A percentile compares a stretch with the other conserved stretches of the same genome.
phyloP scores from a whole-genome alignment of 2,113 vertebrate species.

The Podarcis muralis region DNA sequence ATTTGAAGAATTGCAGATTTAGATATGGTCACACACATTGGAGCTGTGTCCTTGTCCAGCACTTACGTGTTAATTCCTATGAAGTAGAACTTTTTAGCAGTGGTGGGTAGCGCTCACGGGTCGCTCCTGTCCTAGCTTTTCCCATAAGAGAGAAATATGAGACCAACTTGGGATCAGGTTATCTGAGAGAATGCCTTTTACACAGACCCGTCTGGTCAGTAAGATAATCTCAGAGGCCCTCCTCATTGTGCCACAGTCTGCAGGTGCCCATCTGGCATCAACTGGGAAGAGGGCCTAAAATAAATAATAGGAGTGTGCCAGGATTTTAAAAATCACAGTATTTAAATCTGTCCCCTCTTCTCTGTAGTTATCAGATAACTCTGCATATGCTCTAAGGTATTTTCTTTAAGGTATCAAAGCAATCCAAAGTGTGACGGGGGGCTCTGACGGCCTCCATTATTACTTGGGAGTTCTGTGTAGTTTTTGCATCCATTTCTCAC shows the following conservation, averaged over 20 bases:
- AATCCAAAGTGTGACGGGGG: too few species aligned
- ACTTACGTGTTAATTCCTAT: neutral
- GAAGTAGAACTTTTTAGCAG: neutral
- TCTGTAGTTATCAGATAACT: neutral
- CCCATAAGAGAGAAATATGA: neutral
- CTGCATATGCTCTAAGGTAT: neutral
- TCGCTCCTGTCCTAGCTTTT: neutral
- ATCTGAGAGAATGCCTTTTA: too few species aligned
- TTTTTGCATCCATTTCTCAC: too few species aligned
- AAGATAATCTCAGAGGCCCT: too few species aligned
- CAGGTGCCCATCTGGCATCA: too few species aligned
- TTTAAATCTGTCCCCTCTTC: neutral
- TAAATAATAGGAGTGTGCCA: neutral
- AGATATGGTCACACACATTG: neutral
- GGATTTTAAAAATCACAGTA: neutral
- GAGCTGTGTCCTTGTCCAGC: neutral
- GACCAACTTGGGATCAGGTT: too few species aligned
- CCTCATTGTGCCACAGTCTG: too few species aligned
- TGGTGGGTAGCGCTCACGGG: neutral
- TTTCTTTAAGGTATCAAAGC: neutral
- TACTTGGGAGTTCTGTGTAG: neutral
- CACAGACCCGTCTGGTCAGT: too few species aligned
- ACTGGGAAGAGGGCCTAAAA: neutral
- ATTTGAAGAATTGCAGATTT: neutral
- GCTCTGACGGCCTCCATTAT: neutral